Percentiles rank a stretch among this genome's conserved stretches.
Conservation (phyloP, 2,888 invertebrate genomes). For the Lamproptera curius region DNA sequence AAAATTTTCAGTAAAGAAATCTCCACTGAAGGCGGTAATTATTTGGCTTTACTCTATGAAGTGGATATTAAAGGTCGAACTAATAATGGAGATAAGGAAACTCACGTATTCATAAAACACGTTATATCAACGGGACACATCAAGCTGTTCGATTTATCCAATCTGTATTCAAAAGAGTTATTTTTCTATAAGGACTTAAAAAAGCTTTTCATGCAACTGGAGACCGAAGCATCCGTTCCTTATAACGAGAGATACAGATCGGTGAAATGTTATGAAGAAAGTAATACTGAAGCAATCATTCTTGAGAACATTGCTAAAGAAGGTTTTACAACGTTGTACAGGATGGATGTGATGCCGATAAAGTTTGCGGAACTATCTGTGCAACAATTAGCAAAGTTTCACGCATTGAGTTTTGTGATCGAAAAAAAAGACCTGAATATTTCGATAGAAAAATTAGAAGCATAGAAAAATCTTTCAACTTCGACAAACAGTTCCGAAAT, state of each 20-base stretch:
- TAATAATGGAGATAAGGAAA: slow-evolving; percentile 28
- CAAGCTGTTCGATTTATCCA: slow-evolving; percentile 35
- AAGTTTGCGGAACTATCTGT: slow-evolving; percentile 43
- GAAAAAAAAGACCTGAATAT: slow-evolving; percentile 39
- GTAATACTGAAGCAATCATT: slow-evolving; percentile 38
- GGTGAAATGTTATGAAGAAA: slow-evolving; percentile 38
- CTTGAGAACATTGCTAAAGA: slow-evolving; percentile 43
- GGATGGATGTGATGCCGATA: slow-evolving; percentile 41
- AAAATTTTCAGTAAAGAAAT: slow-evolving; percentile 31
- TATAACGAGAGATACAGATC: slow-evolving; percentile 37
- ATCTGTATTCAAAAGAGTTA: slow-evolving; percentile 41
- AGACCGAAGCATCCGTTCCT: slow-evolving; percentile 40
- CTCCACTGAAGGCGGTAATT: slow-evolving; percentile 40
- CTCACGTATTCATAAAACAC: slow-evolving; percentile 47
- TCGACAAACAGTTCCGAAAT: background rate
- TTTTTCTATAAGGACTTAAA: slow-evolving; percentile 43
- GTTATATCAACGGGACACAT: slow-evolving; percentile 33
- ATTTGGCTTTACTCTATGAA: slow-evolving; percentile 40
- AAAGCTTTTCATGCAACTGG: slow-evolving; percentile 37
- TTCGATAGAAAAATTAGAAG: slow-evolving; percentile 33
- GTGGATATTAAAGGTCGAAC: slow-evolving; percentile 38
- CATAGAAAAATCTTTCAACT: slow-evolving; percentile 12
- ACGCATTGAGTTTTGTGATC: slow-evolving; percentile 43
- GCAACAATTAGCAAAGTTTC: slow-evolving; percentile 49
- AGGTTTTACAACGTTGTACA: slow-evolving; percentile 38